These are phyloP conservation scores for Phaethon lepturus DNA, from an alignment of 2,113 vertebrate species.

Conservation along the genomic window DNA sequence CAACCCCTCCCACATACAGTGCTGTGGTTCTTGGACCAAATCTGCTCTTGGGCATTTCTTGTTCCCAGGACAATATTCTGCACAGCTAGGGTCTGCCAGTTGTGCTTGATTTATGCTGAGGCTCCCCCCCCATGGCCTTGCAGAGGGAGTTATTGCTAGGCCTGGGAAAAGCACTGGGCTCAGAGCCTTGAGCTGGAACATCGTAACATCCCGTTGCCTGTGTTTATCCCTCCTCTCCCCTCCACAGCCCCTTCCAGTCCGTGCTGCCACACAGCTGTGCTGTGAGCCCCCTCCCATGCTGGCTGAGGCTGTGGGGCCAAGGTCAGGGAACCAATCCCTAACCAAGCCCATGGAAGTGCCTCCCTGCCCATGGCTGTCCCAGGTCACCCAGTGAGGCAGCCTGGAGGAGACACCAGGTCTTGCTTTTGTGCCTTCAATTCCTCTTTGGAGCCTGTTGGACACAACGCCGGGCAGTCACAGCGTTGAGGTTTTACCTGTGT, in stretches of 20 bases:
- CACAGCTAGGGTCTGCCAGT: not conserved
- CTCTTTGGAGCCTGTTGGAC: not conserved
- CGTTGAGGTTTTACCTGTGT: not conserved
- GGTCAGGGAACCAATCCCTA: not conserved
- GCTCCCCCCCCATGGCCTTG: not conserved
- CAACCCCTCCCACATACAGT: not conserved
- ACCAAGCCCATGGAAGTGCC: rapidly evolving
- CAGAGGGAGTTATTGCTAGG: not conserved
- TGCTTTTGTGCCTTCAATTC: not conserved
- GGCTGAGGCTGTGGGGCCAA: not conserved
- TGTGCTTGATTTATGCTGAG: not conserved
- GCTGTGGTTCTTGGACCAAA: conserved; percentile 3
- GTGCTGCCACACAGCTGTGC: not conserved
- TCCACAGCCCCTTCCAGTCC: not conserved
- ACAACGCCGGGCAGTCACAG: not conserved
- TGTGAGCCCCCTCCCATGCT: rapidly evolving
- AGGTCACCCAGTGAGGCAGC: not conserved
- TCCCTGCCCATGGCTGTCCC: not conserved
- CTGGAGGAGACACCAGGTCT: not conserved
- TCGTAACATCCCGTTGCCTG: not conserved
- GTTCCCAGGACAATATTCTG: not conserved
- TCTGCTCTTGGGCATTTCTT: not conserved
- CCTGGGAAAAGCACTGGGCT: not conserved
- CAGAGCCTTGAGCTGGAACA: not conserved
- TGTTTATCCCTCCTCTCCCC: not conserved